Base-by-base conservation (phyloP, 2,797 vertebrate genomes). In the Enteromius thamalakanensis region DNA sequence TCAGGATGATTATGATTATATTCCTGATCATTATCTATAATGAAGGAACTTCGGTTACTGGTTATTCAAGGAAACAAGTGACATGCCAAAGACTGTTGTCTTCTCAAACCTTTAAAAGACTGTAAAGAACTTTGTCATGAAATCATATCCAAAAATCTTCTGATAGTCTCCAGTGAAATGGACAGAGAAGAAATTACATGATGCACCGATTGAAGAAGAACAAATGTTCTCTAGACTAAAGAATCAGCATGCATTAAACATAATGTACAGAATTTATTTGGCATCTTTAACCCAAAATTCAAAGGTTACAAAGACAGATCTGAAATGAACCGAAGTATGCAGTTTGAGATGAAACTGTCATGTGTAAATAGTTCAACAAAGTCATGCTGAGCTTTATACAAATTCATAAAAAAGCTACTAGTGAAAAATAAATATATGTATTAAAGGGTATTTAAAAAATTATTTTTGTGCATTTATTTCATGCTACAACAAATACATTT, bases 11-110 rank as follows among this genome's bases (percentile, higher is more conserved):
- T 55, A 49, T 1, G 11, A 14, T 19, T 71, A 0, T 2, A 15
- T 62, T 87, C 62, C 60, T 78, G 26, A 62, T 81, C 53, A 47
- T 88, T 87, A 70, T 87, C 90, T 4, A 34, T 34, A 34, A 34
- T 34, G 34, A 34, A 34, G 34, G 34, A 34, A 34, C 34, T 34
- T 34, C 34, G 34, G 34, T 34, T 34, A 5, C 34, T 34, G 34
- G 17, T 65, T 79, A 53, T 26, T 71, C 45, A 49, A 23, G 17
- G 23, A 58, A 69, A 47, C 26, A 1, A 32, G 64, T 77, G 26
- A 32, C 17, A 47, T 45, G 37, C n/a, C 32, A 68, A 26, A 67
- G 12, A 55, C 3, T 10, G 12, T 17, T 58, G 53, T 17, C 51
- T 34, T 76, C 21, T 12, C 34, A 26, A 8, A 58, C 12, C 32